Percentiles rank a stretch among this genome's conserved stretches.
phyloP scores from a whole-genome alignment of 2,888 invertebrate species.

The Crocallis elinguaria region DNA sequence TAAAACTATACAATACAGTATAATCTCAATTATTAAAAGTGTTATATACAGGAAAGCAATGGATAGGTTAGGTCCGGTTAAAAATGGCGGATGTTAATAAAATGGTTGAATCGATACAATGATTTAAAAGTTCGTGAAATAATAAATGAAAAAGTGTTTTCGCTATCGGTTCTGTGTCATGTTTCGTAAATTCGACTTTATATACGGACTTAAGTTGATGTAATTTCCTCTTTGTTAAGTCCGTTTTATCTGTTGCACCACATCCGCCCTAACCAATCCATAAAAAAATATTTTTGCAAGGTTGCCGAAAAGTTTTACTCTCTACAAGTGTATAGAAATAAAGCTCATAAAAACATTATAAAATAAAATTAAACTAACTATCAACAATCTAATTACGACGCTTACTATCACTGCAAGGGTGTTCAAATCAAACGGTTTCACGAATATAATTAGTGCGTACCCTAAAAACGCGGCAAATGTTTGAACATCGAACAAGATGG shows the following conservation, averaged over 20 bases:
- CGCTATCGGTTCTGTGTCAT: slow-evolving; percentile 18
- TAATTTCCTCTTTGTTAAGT: not conserved
- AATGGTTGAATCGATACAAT: slow-evolving; percentile 41
- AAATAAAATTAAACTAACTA: slow-evolving; percentile 65
- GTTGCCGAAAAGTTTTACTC: slow-evolving; percentile 39
- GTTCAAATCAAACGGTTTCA: slow-evolving; percentile 72
- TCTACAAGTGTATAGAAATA: slow-evolving; percentile 37
- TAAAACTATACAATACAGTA: slow-evolving; percentile 27
- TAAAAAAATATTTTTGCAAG: slow-evolving; percentile 29
- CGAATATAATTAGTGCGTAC: slow-evolving; percentile 61
- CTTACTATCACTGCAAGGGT: slow-evolving; percentile 74
- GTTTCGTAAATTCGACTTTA: slow-evolving; percentile 30
- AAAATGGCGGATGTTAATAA: slow-evolving; percentile 49
- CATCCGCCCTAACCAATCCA: slow-evolving; percentile 58
- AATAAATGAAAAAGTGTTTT: slow-evolving; percentile 11
- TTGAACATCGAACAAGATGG: slow-evolving; percentile 61
- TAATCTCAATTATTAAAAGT: slow-evolving; percentile 54
- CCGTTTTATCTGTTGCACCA: slow-evolving; percentile 59
- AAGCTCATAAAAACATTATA: slow-evolving; percentile 61
- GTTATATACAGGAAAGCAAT: slow-evolving; percentile 65
- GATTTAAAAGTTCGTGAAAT: slow-evolving; percentile 9
- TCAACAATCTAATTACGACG: slow-evolving; percentile 66
- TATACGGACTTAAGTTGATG: slow-evolving; percentile 24
- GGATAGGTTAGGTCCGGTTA: slow-evolving; percentile 52
- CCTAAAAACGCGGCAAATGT: slow-evolving; percentile 53